Percentiles rank a stretch among this genome's conserved stretches.
phyloP scores from a whole-genome alignment of 1,140 invertebrate genomes.

The Plodia interpunctella region DNA sequence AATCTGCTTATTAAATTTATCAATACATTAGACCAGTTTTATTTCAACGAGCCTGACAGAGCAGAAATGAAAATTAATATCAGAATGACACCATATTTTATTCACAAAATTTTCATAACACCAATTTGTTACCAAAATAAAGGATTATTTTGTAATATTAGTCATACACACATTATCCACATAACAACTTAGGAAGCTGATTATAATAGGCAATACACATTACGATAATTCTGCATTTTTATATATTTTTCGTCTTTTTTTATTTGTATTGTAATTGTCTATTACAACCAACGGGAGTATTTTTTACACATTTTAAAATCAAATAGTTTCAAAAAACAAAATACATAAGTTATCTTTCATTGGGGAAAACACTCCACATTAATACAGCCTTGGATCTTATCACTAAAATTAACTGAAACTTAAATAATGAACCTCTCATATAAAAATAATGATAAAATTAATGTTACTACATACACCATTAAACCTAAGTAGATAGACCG shows the following conservation, averaged over 20 bases:
- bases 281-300: constrained; percentile 52
- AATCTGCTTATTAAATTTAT: too few species aligned
- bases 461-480: constrained; percentile 49
- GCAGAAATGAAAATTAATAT: constrained; percentile 19
- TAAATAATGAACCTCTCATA: constrained; percentile 70
- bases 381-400: constrained; percentile 74
- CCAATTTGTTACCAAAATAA: constrained; percentile 76
- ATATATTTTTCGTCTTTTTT: constrained; percentile 29
- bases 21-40: too few species aligned
- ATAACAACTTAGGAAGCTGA: constrained; percentile 61
- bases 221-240: constrained; percentile 18
- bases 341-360: constrained; percentile 25
- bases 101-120: constrained; percentile 75
- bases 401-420: constrained; percentile 66
- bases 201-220: constrained; percentile 38
- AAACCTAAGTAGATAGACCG: constrained; percentile 71
- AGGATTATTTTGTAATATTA: constrained; percentile 68
- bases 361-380: constrained; percentile 56
- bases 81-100: constrained; percentile 75
- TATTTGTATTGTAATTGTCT: constrained; percentile 30
- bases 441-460: constrained; percentile 64
- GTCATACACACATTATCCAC: constrained; percentile 70
- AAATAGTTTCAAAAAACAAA: constrained; percentile 31
- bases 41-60: too few species aligned
- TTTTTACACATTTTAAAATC: constrained; percentile 45